These are phyloP conservation scores for Sussaba pulchella DNA, from an alignment of 2,888 invertebrate genomes.

Conservation along the genomic window DNA sequence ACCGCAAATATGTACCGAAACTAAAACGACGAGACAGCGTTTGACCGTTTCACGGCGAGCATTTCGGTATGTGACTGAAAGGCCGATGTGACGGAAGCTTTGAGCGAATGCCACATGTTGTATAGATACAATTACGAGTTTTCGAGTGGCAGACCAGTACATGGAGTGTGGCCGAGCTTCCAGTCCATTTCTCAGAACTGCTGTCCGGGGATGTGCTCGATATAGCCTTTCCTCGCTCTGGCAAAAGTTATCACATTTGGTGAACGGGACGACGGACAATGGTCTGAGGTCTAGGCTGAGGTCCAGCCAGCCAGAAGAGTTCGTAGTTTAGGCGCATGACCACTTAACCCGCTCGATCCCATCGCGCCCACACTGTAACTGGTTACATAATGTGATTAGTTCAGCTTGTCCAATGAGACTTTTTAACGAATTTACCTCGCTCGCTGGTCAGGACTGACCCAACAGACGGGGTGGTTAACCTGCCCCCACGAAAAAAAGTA, in stretches of 20 bases:
- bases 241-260: constrained; percentile 59
- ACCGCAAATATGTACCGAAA: constrained; percentile 14
- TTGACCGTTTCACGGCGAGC: constrained; percentile 44
- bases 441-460: background rate
- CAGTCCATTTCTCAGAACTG: constrained; percentile 57
- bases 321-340: constrained; percentile 22
- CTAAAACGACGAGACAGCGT: constrained; percentile 41
- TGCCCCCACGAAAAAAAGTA: no score
- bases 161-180: constrained; percentile 38
- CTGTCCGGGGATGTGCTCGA: constrained; percentile 60
- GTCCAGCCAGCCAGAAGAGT: constrained; percentile 17
- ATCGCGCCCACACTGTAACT: constrained; percentile 10
- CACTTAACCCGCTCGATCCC: constrained; percentile 55
- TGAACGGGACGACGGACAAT: constrained; percentile 51
- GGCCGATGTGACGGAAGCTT: constrained; percentile 41
- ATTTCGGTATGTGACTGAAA: constrained; percentile 17
- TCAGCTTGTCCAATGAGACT: constrained; percentile 24
- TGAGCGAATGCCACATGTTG: constrained; percentile 46
- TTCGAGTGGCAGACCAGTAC: background rate
- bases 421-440: constrained; percentile 1
- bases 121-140: constrained; percentile 42
- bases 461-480: background rate
- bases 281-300: constrained; percentile 27
- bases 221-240: constrained; percentile 36
- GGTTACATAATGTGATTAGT: constrained; percentile 27